Evolutionary conservation across 2,888 invertebrate genomes (phyloP), one percentile per base, ranked within the genome.

Genomic region (Pilophorus perplexus): DNA sequence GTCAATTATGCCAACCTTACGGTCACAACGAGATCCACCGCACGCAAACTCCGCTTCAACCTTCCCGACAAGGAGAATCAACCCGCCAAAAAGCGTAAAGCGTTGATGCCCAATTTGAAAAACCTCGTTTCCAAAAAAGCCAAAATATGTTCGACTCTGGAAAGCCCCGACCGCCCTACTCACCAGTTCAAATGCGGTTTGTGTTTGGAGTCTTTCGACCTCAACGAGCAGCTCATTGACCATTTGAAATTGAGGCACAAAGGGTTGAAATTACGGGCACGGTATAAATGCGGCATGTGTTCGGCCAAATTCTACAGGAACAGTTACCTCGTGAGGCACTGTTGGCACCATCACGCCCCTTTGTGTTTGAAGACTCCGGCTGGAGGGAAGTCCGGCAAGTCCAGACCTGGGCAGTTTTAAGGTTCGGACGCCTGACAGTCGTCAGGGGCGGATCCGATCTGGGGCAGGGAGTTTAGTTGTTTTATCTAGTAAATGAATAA

Each of bases 271-370:
- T 64, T 74, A 3, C 70, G 70, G n/a, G 72, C 75, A 1, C 71
- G 69, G 6, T 75, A 72, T 66, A 71, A 71, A 44, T 75, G 75
- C 67, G 74, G 74, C 1, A 69, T 71, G 5, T 75, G 75, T 67
- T 69, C 72, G 37, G 75, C 75, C 4, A 74, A 73, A 66, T 75
- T 75, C 66, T 75, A 72, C 67, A 71, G 72, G 50, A 75, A 75
- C 48, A 73, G 73, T 55, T 75, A 74, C 62, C 66, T 75, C 22
- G 69, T 74, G 8, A 67, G 71, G 14, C 75, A 75, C 60, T 71
- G 72, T 62, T 71, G 69, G 55, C 72, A 69, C 33, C 74, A 75
- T 60, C 73, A 74, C 37, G 71, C 71, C 8, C 69, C 67, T 0
- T 64, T 69, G 3, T 69, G 69, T 48, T 48, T 69, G 3, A 69